Evolutionary conservation across 2,888 invertebrate genomes (phyloP), one percentile per base, ranked within the genome.

Genomic region (Dorcus parallelipipedus): DNA sequence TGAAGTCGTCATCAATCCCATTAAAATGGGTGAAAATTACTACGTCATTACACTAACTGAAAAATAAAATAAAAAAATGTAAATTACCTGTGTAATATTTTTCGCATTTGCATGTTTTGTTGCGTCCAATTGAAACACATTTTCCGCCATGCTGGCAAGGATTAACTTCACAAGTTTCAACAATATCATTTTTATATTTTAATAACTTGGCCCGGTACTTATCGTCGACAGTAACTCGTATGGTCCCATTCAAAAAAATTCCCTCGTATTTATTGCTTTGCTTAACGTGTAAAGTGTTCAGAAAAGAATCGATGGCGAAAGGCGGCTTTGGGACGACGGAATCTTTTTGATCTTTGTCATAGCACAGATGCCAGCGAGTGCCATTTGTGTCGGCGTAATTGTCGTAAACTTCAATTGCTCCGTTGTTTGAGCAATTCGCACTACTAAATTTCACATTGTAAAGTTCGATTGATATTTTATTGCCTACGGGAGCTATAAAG

Each of bases 361-460:
- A 82, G 69, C 89, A 89, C 38, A 89, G 78, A 38, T 81, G 82
- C 89, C 89, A 89, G 53, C 81, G 79, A 0, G 88, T 88, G 39
- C 89, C 89, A 74, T 89, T 89, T 65, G 79, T 80, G 68, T 88
- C 88, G 0, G 87, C 85, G 76, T 89, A 89, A 73, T 84, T 86
- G 75, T 90, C 90, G 66, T 79, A 82, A 14, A 80, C 73, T 70
- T 79, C 78, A 14, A 79, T 71, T 8, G 71, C 64, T 17, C 71
- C 70, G 23, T 64, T 64, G 45, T 69, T 65, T 3, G 55, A 9
- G 59, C 75, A 76, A 17, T 51, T 52, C n/a, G 51, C 38, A 10
- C 80, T 78, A 56, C 75, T 77, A 49, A 82, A 75, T 57, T 77
- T 78, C 10, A 83, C 77, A 56, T 79, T 76, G 67, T 80, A 78